These are phyloP conservation scores for Otolemur crassicaudatus DNA, from an alignment of 2,797 vertebrate species.

Conservation along the genomic window DNA sequence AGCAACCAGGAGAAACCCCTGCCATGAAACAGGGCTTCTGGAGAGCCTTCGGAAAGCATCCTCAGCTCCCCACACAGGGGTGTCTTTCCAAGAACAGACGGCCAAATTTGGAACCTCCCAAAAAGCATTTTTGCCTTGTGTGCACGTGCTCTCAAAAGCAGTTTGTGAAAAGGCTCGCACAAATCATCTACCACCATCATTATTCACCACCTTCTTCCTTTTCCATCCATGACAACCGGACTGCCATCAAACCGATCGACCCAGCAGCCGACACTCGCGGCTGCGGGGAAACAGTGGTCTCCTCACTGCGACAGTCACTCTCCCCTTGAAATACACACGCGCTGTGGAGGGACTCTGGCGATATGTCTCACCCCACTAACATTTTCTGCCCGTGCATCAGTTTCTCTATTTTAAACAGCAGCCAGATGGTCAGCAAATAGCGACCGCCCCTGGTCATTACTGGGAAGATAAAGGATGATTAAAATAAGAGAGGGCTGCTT, in stretches of 20 bases:
- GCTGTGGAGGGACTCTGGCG: background rate
- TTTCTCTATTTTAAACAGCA: background rate
- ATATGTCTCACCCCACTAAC: background rate
- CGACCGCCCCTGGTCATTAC: rapidly evolving
- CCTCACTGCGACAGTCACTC: background rate
- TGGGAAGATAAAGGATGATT: background rate
- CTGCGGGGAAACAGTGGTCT: background rate
- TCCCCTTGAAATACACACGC: background rate
- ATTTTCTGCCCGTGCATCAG: background rate
- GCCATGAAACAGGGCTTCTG: background rate
- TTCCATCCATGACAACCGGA: background rate
- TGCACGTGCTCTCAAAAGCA: background rate
- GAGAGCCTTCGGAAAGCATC: background rate
- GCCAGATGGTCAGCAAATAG: background rate
- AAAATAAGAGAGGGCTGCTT: background rate
- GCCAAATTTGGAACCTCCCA: constrained; percentile 25
- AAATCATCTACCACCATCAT: background rate
- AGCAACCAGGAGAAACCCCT: background rate
- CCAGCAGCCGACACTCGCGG: background rate
- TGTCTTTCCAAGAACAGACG: background rate
- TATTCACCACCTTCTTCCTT: background rate
- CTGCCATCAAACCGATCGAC: background rate
- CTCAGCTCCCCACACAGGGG: background rate
- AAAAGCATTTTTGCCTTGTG: background rate
- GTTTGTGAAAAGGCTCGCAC: background rate